Percentiles rank a stretch among this genome's conserved stretches.
Evolutionary conservation across 2,888 invertebrate species (phyloP).

Genomic region (Cyrtodaria siliqua): DNA sequence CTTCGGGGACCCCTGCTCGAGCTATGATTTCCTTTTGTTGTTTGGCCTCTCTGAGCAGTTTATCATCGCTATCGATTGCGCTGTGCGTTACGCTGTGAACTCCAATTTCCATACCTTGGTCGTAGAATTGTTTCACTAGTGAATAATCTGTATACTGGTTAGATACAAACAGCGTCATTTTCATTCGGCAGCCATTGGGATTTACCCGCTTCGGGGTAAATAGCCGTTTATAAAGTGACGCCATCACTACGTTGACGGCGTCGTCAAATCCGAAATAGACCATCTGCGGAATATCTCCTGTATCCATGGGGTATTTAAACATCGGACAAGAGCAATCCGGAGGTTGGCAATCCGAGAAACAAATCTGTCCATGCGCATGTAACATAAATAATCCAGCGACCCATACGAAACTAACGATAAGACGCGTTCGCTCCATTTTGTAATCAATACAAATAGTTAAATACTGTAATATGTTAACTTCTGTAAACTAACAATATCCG

Average conservation of each 20-base stretch:
- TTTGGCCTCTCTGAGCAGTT: constrained; percentile 68
- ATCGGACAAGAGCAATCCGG: constrained; percentile 58
- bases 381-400: too few species aligned
- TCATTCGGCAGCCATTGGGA: constrained; percentile 90
- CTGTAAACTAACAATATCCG: too few species aligned
- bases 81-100: constrained; percentile 93
- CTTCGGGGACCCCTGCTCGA: constrained; percentile 64
- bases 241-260: constrained; percentile 69
- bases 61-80: constrained; percentile 80
- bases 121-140: constrained; percentile 97
- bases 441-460: too few species aligned
- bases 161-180: constrained; percentile 99
- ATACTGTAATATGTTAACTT: too few species aligned
- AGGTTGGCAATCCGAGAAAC: constrained; percentile 35
- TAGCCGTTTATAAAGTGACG: constrained; percentile 64
- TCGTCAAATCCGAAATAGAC: constrained; percentile 79
- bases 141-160: constrained; percentile 99
- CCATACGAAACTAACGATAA: too few species aligned
- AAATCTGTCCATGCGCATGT: constrained; percentile 23
- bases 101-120: constrained; percentile 91
- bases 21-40: constrained; percentile 72
- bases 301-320: constrained; percentile 55
- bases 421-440: too few species aligned
- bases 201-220: constrained; percentile 86
- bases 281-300: constrained; percentile 72